phyloP scores from a whole-genome alignment of 2,113 vertebrate genomes.

The Cynoglossus semilaevis region DNA sequence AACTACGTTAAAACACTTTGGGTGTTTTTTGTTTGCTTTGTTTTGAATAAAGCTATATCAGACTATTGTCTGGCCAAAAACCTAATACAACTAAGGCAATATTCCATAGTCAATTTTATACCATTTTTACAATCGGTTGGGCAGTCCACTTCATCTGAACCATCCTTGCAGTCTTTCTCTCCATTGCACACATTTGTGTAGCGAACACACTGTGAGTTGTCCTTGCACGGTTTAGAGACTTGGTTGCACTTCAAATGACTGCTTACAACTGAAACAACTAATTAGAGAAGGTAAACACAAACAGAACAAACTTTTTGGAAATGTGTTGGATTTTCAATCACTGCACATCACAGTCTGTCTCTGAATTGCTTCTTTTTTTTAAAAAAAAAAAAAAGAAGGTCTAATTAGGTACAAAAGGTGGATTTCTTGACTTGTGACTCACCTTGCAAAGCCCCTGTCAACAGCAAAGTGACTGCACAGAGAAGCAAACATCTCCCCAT shows the following conservation, averaged over 20 bases:
- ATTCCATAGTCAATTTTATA: slow-evolving; percentile 54
- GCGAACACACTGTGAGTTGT: slow-evolving; percentile 76
- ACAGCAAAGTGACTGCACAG: slow-evolving; percentile 32
- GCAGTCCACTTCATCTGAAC: slow-evolving; percentile 83
- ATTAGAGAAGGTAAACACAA: neutral
- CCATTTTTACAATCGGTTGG: slow-evolving; percentile 70
- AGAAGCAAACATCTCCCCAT: slow-evolving; percentile 57
- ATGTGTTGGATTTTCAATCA: neutral
- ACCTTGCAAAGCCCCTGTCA: slow-evolving; percentile 44
- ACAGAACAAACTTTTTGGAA: neutral
- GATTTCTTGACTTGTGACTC: slow-evolving; percentile 13
- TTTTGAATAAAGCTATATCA: too few relatives aligned
- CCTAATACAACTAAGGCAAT: too few relatives aligned
- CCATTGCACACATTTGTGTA: slow-evolving; percentile 81
- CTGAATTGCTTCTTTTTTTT: neutral
- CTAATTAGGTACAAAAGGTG: neutral
- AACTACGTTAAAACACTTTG: too few relatives aligned
- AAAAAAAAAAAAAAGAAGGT: too few relatives aligned
- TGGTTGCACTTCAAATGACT: slow-evolving; percentile 50
- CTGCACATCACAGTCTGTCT: neutral
- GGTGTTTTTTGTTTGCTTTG: too few relatives aligned
- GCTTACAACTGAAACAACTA: slow-evolving; percentile 27
- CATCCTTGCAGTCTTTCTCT: slow-evolving; percentile 81
- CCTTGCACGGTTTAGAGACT: slow-evolving; percentile 61
- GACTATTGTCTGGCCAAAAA: too few relatives aligned